Evolutionary conservation across 1,140 invertebrate species (phyloP), one percentile per base, ranked within the genome.

Genomic region (Dendroctonus valens): DNA sequence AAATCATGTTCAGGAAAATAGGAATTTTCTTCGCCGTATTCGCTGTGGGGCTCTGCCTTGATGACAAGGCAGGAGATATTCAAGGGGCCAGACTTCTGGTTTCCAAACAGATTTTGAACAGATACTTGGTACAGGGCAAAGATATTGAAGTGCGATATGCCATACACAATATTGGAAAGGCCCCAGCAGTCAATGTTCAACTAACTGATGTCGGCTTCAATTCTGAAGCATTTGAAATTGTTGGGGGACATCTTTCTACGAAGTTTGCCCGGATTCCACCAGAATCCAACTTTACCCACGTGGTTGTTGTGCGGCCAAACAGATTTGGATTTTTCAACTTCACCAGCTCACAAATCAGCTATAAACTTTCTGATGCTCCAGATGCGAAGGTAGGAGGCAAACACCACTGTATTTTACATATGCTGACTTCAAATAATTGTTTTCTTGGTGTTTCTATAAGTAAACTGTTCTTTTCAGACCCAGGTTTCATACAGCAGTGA

Each of bases 41-140:
- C 9, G 46, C 48, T 49, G n/a, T 62, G 42, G 54, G 60, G 41
- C 61, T 41, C 26, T 61, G 58, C 12, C n/a, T 12, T 55, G 58
- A 67, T 57, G 65, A 67, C 12, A 67, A 67, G 41, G 11, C 38
- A n/a, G 88, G 90, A 59, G 90, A 91, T 72, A 86, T 87, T 69
- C 83, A 84, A 53, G 82, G 84, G 55, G 91, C 92, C 12, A 84
- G 87, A 70, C 79, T 94, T 49, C 79, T 94, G 53, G 86, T 93
- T 11, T 91, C 90, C 5, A 94, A 94, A 81, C 90, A 93, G 81
- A 89, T 99, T 74, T 83, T 98, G n/a, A 99, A 98, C 75, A 96
- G 93, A 82, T 99, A 98, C 79, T 82, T 99, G 57, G 96, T 99
- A n/a, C 96, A 99, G 84, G 91, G 92, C 76, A 94, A 95, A 88